These are phyloP conservation scores for Vanacampus margaritifer DNA, from an alignment of 2,113 vertebrate species.

Conservation along the genomic window DNA sequence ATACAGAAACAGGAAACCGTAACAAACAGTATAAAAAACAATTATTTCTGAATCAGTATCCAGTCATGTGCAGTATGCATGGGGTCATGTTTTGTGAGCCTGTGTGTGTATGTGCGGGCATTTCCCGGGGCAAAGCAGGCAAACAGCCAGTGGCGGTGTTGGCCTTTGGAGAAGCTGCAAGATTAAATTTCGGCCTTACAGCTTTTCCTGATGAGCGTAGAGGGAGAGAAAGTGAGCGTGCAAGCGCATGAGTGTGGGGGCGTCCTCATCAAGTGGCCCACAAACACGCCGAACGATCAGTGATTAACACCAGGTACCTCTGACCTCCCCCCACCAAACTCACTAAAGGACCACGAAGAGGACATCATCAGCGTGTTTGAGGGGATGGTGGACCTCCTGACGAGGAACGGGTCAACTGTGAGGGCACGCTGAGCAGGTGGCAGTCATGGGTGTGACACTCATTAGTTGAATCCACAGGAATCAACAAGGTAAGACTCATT, in stretches of 20 bases:
- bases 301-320: conserved; percentile 48
- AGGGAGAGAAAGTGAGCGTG: conserved; percentile 21
- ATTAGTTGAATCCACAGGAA: background rate
- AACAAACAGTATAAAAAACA: too few relatives aligned
- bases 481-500: background rate
- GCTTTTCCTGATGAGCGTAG: conserved; percentile 62
- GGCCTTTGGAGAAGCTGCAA: conserved; percentile 16
- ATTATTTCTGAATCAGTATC: background rate
- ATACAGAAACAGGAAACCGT: too few relatives aligned
- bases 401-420: conserved; percentile 13
- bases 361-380: background rate
- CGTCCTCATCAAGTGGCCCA: conserved; percentile 42
- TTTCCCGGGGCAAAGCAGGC: conserved; percentile 5
- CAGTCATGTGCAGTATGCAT: background rate
- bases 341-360: background rate
- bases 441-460: conserved; percentile 23
- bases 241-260: conserved; percentile 36
- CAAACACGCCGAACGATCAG: conserved; percentile 53
- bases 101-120: background rate
- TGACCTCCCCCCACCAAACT: conserved; percentile 9
- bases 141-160: conserved; percentile 17
- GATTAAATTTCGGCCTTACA: conserved; percentile 76
- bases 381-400: conserved; percentile 12
- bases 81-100: background rate
- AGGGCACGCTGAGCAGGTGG: conserved; percentile 13